Base-by-base conservation (phyloP, 2,888 invertebrate genomes). In the Conus canariensis region DNA sequence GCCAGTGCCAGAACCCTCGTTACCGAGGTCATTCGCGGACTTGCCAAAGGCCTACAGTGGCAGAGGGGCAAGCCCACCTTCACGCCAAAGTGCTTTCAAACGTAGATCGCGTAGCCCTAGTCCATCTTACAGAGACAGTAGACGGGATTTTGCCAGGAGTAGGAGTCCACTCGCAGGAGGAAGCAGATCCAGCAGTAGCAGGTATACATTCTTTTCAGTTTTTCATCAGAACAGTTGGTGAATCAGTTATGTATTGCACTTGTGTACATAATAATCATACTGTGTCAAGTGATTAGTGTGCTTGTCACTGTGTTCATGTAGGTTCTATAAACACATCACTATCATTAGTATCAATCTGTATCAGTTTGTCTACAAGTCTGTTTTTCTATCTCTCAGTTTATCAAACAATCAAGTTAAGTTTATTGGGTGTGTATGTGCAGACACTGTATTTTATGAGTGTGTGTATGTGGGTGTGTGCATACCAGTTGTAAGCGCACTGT, bases 1-100 rank as follows among this genome's bases (percentile, higher is more conserved):
- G 9, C 22, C 85, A 30, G 80, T 64, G 74, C 74, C 89, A 59
- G 85, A 60, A 85, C 74, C 89, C 16, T 67, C 74, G 25, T 74
- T 89, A 74, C 91, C 92, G 12, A 94, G 93, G 90, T 93, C 94
- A 45, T 95, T 94, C 91, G 93, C 93, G 56, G 93, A 94, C 85
- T 93, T 94, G 58, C 95, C 95, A 9, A 94, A 93, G 91, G 94
- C 95, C 10, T 94, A 95, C 87, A 90, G 90, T 80, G 77, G 87
- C 30, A 90, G 64, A 64, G 82, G 82, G 58, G 60, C 60, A 67
- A 87, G 87, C 56, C 87, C 87, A 22, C 77, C 82, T 16, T 93
- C 93, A 80, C 91, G 89, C 25, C 91, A 86, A 83, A 89, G 93
- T 92, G 92, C 93, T n/a, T 93, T 93, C 86, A 95, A 95, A 87